These are phyloP conservation scores for Echiichthys vipera DNA, from an alignment of 2,797 vertebrate species.

Conservation along the genomic window DNA sequence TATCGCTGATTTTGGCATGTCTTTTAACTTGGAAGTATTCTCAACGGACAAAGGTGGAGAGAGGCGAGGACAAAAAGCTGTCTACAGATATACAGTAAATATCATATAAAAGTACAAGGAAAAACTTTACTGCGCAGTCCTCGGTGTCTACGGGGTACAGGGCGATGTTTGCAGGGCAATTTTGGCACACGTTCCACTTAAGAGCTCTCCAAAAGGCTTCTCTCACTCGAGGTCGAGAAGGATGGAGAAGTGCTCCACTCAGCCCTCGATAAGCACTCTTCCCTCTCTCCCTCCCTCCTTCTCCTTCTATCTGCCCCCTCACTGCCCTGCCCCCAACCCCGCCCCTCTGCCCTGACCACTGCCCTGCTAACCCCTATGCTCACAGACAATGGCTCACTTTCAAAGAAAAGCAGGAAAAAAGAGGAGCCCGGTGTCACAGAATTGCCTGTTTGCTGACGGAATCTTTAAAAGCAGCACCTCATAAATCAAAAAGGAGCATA, in stretches of 20 bases:
- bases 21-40: slow-evolving; percentile 64
- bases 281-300: slow-evolving; percentile 29
- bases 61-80: background rate
- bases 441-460: slow-evolving; percentile 84
- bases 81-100: no score
- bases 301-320: slow-evolving; percentile 52
- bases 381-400: slow-evolving; percentile 80
- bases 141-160: slow-evolving; percentile 49
- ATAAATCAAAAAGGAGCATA: slow-evolving; percentile 88
- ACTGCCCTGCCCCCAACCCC: slow-evolving; percentile 56
- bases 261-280: slow-evolving; percentile 54
- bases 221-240: slow-evolving; percentile 63
- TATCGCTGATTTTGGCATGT: slow-evolving; percentile 69
- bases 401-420: slow-evolving; percentile 79
- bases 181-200: slow-evolving; percentile 77
- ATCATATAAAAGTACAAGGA: background rate
- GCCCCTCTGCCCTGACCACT: slow-evolving; percentile 72
- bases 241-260: slow-evolving; percentile 76
- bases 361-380: slow-evolving; percentile 72
- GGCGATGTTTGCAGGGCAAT: slow-evolving; percentile 60
- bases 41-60: slow-evolving; percentile 40
- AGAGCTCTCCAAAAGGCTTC: slow-evolving; percentile 77
- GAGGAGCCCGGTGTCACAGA: slow-evolving; percentile 77
- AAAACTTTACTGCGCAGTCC: slow-evolving; percentile 22
- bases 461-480: slow-evolving; percentile 85